Evolutionary conservation across 1,140 invertebrate genomes (phyloP).

Genomic region (Phocides pigmalion): DNA sequence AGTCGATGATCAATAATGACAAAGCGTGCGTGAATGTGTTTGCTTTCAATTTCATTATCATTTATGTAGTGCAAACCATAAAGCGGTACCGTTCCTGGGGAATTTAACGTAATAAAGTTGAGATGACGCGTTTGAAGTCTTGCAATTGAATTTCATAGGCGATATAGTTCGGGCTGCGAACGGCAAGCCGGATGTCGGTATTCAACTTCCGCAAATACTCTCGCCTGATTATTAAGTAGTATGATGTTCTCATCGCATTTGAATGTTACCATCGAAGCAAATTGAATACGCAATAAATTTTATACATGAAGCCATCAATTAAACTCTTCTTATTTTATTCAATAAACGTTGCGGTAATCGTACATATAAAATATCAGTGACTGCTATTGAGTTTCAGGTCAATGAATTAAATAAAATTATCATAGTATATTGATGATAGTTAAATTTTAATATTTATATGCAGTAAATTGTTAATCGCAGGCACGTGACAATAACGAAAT

Average conservation of each 20-base stretch:
- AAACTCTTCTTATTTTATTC: too few relatives aligned
- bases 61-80: not conserved
- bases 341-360: too few relatives aligned
- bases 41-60: not conserved
- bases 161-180: constrained; percentile 14
- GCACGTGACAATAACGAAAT: too few relatives aligned
- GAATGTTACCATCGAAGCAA: constrained; percentile 32
- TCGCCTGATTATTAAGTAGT: not conserved
- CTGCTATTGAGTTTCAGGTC: too few relatives aligned
- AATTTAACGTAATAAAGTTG: not conserved
- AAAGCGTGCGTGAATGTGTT: not conserved
- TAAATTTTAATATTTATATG: too few relatives aligned
- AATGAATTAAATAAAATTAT: not conserved
- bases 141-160: constrained; percentile 1
- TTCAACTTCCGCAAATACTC: constrained; percentile 45
- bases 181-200: constrained; percentile 23
- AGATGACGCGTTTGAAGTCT: not conserved
- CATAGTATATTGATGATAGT: not conserved
- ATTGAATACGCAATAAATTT: too few relatives aligned
- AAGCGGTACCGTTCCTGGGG: not conserved
- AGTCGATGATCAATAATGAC: constrained; percentile 6
- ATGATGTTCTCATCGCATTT: constrained; percentile 2
- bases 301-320: too few relatives aligned
- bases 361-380: too few relatives aligned
- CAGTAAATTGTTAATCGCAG: too few relatives aligned